Evolutionary conservation across 2,888 invertebrate genomes (phyloP), one percentile per base, ranked within the genome.

Genomic region (Notodonta dromedarius): DNA sequence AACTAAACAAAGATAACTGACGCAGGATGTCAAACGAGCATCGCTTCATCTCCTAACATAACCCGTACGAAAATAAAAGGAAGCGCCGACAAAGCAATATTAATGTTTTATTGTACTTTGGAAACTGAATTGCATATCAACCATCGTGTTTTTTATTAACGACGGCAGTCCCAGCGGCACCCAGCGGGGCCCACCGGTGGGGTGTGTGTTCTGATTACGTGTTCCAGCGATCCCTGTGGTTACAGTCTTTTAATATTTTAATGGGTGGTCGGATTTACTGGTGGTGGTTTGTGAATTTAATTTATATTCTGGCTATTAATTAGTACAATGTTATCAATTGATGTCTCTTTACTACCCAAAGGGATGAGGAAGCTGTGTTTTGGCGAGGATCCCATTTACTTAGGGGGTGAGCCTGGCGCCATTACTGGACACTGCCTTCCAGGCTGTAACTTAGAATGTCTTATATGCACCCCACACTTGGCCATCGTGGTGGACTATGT

Each of bases 91-190:
- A 76, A 77, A 78, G 77, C 77, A 71, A 80, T 80, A 80, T 82
- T 78, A 76, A 82, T 77, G 77, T 80, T 82, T 80, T 80, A 80
- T 80, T 81, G 73, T 77, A 74, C 76, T 72, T 80, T 77, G 68
- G 69, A 71, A 76, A 79, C 73, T 63, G 76, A 78, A 81, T 80
- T 77, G 74, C 79, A 78, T 77, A 77, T 73, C 71, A 73, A 59
- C 63, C 67, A 63, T 62, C 75, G 66, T 73, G 62, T 76, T 59
- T 71, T 76, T 71, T 74, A 72, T 74, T 76, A 73, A 74, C 66
- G 65, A 61, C 69, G 53, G 40, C 54, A 55, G 57, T 61, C 50
- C 65, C 65, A 67, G 44, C 55, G 59, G 2, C 60, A 59, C 60
- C 9, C 35, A 12, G 24, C n/a, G 35, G 61, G 9, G 35, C 16